Conservation (phyloP, 2,113 vertebrate species). For the Tringa solitaria region DNA sequence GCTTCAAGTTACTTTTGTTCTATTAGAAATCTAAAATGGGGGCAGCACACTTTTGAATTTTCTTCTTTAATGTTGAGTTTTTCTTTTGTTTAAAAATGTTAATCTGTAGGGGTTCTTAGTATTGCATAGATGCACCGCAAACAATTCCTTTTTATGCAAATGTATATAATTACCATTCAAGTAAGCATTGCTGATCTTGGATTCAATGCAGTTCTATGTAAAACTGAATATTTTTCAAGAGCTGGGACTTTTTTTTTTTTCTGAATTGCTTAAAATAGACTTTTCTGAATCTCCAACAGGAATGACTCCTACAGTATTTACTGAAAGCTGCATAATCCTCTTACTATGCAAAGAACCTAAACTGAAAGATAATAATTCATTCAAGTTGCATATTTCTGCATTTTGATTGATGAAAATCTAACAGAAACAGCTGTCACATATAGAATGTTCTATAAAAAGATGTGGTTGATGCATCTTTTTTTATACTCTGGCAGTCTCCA, state of each 20-base stretch:
- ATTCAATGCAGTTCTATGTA: constrained; percentile 4
- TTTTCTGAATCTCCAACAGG: background rate
- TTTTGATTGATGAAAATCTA: background rate
- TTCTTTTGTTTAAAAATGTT: constrained; percentile 3
- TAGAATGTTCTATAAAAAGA: background rate
- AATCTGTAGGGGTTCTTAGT: background rate
- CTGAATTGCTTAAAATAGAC: constrained; percentile 27
- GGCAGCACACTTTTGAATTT: background rate
- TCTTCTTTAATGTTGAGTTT: background rate
- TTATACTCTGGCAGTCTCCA: background rate
- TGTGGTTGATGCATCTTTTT: background rate
- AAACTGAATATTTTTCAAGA: background rate
- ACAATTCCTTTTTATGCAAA: constrained; percentile 21
- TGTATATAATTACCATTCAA: background rate
- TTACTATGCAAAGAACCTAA: background rate
- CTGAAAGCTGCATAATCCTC: constrained; percentile 27
- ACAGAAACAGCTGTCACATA: background rate
- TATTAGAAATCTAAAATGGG: background rate
- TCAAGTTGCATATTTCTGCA: constrained; percentile 22
- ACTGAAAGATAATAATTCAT: background rate
- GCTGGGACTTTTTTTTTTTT: background rate
- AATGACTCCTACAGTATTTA: constrained; percentile 1
- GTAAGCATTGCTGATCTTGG: background rate
- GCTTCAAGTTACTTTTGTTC: background rate
- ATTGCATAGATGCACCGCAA: background rate